Base-by-base conservation (phyloP, 2,888 invertebrate species). In the Machimus atricapillus region DNA sequence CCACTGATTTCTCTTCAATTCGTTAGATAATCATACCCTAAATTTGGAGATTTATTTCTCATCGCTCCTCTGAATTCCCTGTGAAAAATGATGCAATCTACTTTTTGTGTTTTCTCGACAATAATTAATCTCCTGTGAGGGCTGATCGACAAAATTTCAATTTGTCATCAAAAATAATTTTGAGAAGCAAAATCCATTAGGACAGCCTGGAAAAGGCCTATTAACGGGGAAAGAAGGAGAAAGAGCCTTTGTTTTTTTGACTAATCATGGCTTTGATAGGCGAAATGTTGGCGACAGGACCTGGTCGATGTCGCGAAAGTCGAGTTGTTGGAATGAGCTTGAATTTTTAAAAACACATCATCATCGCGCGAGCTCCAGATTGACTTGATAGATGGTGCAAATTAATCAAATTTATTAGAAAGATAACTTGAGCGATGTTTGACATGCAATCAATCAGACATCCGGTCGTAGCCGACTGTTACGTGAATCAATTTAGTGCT, bases 151-250 rank as follows among this genome's bases (percentile, higher is more conserved):
- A 66, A 83, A 83, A 83, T 73, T 83, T 83, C 83, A 83, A 83
- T 83, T 83, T 83, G 83, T 83, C 83, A 83, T 83, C 40, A 83
- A 83, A 82, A 66, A 66, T 73, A 83, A 66, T 83, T 83, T 58
- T 16, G 56, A 81, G 31, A 81, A 56, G 52, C 9, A 52, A n/a
- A 81, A 81, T 34, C 81, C 78, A 78, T 78, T 78, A 78, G 23
- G 14, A 19, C 23, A 66, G 66, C 66, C 66, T 23, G 66, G 12
- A 76, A n/a, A 7, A 76, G 40, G n/a, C 76, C 27, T 34, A 76
- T 76, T 37, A 37, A 34, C n/a, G 37, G 37, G 76, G 34, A 37
- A 34, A 76, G 37, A 23, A n/a, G 34, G 9, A 12, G 16, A 66
- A 66, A 66, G 40, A 37, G 40, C 83, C 23, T 66, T 83, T 73